Evolutionary conservation across 1,140 invertebrate genomes (phyloP).

Genomic region (Neodiprion pinetum): DNA sequence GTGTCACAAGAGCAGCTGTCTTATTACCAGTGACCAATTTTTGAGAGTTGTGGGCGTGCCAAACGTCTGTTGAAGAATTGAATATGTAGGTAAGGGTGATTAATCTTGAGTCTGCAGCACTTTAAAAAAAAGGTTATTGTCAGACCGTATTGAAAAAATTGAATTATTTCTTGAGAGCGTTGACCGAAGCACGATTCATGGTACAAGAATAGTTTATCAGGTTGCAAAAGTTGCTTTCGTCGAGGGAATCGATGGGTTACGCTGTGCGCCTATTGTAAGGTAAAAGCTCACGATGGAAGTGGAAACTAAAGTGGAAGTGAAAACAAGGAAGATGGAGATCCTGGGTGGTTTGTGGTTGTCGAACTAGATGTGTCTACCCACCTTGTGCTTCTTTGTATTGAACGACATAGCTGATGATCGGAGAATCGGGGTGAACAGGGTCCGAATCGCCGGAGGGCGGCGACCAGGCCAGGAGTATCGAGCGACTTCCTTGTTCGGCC

Average conservation of each 20-base stretch:
- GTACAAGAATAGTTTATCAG: no score
- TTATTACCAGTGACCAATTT: conserved; percentile 65
- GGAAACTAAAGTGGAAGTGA: no score
- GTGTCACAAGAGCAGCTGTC: conserved; percentile 63
- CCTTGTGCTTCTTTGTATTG: conserved; percentile 69
- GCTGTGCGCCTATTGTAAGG: no score
- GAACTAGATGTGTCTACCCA: conserved; percentile 38
- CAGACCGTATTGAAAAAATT: no score
- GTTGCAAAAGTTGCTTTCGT: no score
- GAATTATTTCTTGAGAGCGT: no score
- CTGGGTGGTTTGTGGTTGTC: not conserved
- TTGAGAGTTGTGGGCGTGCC: conserved; percentile 65
- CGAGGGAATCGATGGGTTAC: no score
- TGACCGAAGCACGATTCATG: no score
- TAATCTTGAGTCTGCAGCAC: not conserved
- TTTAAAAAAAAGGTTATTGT: no score
- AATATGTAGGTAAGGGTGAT: not conserved
- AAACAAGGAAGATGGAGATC: not conserved
- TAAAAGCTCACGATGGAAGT: no score
- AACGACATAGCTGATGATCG: conserved; percentile 68
- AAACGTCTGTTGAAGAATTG: conserved; percentile 55
- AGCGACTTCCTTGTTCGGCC: conserved; percentile 66
- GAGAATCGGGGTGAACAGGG: conserved; percentile 60
- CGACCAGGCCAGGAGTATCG: conserved; percentile 67
- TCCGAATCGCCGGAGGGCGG: conserved; percentile 59